Evolutionary conservation across 2,113 vertebrate genomes (phyloP).

Genomic region (Pollachius pollachius): DNA sequence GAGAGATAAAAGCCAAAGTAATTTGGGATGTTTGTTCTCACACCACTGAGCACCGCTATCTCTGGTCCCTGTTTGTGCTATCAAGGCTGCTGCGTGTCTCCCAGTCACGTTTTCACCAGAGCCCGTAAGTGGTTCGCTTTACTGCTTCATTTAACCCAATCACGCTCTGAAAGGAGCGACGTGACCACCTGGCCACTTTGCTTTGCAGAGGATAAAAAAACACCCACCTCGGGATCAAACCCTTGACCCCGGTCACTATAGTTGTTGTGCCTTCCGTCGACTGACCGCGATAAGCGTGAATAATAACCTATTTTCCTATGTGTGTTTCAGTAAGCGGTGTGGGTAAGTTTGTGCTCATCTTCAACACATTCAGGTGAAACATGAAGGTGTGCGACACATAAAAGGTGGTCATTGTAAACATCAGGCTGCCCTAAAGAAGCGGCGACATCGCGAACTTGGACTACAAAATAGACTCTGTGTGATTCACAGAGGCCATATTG

Average conservation of each 20-base stretch:
- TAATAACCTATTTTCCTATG: slow-evolving; percentile 25
- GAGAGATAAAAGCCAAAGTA: too few species aligned
- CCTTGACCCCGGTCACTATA: slow-evolving; percentile 40
- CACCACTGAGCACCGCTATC: slow-evolving; percentile 23
- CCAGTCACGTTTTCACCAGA: slow-evolving; percentile 47
- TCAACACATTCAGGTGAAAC: too few species aligned
- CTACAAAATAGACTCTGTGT: background rate
- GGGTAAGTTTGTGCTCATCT: background rate
- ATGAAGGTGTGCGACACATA: background rate
- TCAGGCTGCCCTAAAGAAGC: background rate
- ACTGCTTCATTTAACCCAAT: slow-evolving; percentile 73
- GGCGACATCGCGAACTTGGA: too few species aligned
- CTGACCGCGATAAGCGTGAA: slow-evolving; percentile 43
- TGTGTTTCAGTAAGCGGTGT: background rate
- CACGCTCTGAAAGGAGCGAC: slow-evolving; percentile 51
- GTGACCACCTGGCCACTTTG: slow-evolving; percentile 45
- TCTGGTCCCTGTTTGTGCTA: slow-evolving; percentile 32
- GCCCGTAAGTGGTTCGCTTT: slow-evolving; percentile 51
- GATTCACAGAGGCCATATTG: background rate
- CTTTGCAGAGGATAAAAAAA: slow-evolving; percentile 31
- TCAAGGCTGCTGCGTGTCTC: slow-evolving; percentile 53
- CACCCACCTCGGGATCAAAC: slow-evolving; percentile 46
- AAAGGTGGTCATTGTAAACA: background rate
- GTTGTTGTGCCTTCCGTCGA: slow-evolving; percentile 31
- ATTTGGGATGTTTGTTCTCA: slow-evolving; percentile 22